Percentiles rank a stretch among this genome's conserved stretches.
Conservation (phyloP, 2,113 vertebrate genomes). For the Capreolus pygargus region DNA sequence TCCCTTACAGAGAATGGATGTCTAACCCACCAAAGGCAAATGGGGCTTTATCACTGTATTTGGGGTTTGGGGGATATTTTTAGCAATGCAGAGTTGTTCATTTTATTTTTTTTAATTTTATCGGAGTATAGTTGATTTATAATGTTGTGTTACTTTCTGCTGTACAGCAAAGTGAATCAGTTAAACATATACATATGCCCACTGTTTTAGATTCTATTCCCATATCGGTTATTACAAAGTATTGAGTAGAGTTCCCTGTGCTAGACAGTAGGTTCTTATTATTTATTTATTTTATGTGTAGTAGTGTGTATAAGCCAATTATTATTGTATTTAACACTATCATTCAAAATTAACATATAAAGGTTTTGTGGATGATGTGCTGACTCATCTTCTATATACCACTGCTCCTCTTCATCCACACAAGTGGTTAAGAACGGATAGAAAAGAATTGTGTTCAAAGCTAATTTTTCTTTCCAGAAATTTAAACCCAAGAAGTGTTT, state of each 20-base stretch:
- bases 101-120: neutral
- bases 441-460: conserved; percentile 6
- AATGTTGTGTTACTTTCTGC: neutral
- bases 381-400: neutral
- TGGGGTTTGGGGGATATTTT: neutral
- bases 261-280: neutral
- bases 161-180: neutral
- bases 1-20: neutral
- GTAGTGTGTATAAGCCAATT: neutral
- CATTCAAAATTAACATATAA: conserved; percentile 14
- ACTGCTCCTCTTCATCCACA: neutral
- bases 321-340: neutral
- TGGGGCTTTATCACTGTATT: neutral
- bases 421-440: neutral
- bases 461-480: neutral
- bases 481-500: neutral
- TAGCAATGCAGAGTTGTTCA: neutral
- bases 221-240: neutral
- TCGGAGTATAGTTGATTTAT: neutral
- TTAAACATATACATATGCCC: neutral
- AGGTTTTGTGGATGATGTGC: neutral
- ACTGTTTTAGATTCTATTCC: neutral
- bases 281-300: neutral
- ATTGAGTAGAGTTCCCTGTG: neutral
- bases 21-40: neutral